Evolutionary conservation across 2,888 invertebrate species (phyloP), one percentile per base, ranked within the genome.

Genomic region (Callimorpha dominula): DNA sequence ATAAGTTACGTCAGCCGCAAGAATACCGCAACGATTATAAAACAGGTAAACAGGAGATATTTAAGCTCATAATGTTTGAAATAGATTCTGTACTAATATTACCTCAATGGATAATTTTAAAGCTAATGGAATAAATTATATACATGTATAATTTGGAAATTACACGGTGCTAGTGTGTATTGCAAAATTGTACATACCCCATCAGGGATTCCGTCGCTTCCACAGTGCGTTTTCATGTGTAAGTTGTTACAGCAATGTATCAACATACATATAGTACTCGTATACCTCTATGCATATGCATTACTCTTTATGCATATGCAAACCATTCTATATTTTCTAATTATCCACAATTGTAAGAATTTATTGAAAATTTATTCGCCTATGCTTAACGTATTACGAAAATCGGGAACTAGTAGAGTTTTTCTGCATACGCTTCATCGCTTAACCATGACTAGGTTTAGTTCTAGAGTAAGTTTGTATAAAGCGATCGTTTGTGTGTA

Each of bases 1-100:
- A 78, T 84, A 86, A 88, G 74, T 71, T 72, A 77, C 79, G 73
- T 79, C 79, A 76, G 64, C 73, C 67, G 74, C 70, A 60, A 80
- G 74, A 77, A 78, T 75, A 82, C 76, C 72, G 76, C 78, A 80
- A 77, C 66, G 74, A 80, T 80, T 78, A 79, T 72, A 76, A 75
- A 76, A 74, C 75, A 72, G 73, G 77, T 79, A 73, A 74, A 68
- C 43, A 72, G 52, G 52, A 60, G 64, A 52, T 57, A 60, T 78
- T 73, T 68, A 65, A 42, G 64, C 63, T 76, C 60, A 72, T 78
- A 72, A 65, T 64, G 69, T 54, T 73, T 52, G 54, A 54, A 60
- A 62, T 50, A 68, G 17, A 46, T 72, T 60, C 31, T 54, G 57
- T 66, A 20, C n/a, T 7, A 50, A 49, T 46, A 11, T 43, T 49